These are phyloP conservation scores for Amblyopsis rosae DNA, from an alignment of 2,113 vertebrate genomes.

Conservation along the genomic window DNA sequence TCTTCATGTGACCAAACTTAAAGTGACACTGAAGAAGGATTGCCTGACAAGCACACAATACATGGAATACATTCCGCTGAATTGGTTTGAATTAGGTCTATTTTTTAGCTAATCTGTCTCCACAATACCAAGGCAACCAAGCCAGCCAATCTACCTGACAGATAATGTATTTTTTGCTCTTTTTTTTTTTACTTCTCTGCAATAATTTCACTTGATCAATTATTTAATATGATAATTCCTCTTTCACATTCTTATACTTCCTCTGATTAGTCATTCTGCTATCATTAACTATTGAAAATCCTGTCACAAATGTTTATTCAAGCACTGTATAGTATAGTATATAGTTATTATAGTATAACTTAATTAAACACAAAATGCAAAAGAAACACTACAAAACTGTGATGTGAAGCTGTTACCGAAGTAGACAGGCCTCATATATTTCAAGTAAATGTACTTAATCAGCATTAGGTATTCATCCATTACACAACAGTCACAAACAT, in stretches of 20 bases:
- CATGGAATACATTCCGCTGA: background rate
- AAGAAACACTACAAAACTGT: too few species aligned
- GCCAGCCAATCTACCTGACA: conserved; percentile 1
- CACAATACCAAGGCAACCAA: background rate
- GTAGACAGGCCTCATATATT: too few species aligned
- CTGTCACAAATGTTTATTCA: conserved; percentile 36
- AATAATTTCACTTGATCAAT: background rate
- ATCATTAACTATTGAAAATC: background rate
- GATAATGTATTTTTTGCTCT: background rate
- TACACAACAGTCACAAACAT: too few species aligned
- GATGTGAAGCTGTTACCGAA: too few species aligned
- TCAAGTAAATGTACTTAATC: too few species aligned
- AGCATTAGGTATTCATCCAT: too few species aligned
- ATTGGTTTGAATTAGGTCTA: background rate
- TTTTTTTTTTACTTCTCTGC: background rate
- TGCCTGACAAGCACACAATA: background rate
- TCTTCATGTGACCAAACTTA: background rate
- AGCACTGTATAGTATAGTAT: conserved; percentile 42
- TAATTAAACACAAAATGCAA: too few species aligned
- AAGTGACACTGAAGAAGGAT: conserved; percentile 6
- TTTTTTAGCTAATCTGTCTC: background rate
- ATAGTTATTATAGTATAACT: background rate
- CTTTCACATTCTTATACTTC: background rate
- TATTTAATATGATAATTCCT: background rate
- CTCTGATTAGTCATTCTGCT: too few species aligned